A percentile compares a stretch with the other conserved stretches of the same genome.
phyloP scores from a whole-genome alignment of 2,113 vertebrate genomes.

The Corynorhinus townsendii region DNA sequence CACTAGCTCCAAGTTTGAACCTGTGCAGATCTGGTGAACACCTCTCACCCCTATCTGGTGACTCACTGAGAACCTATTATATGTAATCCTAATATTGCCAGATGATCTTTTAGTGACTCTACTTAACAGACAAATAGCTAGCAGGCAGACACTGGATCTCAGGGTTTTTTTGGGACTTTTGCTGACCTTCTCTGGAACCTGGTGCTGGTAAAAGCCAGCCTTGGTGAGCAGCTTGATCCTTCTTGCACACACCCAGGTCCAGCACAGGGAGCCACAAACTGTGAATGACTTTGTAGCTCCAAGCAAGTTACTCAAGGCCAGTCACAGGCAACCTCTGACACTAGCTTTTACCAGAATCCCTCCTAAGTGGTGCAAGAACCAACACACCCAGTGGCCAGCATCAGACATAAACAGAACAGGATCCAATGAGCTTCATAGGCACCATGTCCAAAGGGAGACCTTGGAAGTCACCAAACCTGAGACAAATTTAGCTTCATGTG shows the following conservation, averaged over 20 bases:
- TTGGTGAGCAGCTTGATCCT: not conserved
- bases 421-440: not conserved
- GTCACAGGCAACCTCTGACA: not conserved
- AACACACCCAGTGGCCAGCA: not conserved
- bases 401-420: not conserved
- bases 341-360: not conserved
- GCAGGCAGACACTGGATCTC: not conserved
- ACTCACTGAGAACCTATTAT: not conserved
- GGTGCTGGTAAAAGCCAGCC: not conserved
- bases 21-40: not conserved
- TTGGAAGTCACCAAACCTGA: not conserved
- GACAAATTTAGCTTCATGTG: not conserved
- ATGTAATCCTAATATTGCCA: not conserved
- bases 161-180: not conserved
- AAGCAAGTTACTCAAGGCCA: not conserved
- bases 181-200: not conserved
- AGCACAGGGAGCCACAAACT: not conserved
- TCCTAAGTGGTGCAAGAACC: not conserved
- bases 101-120: not conserved
- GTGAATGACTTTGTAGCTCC: not conserved
- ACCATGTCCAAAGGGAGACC: not conserved
- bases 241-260: not conserved
- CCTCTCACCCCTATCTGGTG: not conserved
- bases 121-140: not conserved
- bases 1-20: not conserved